Base-by-base conservation (phyloP, 1,140 invertebrate species). In the Drosophila pandora region DNA sequence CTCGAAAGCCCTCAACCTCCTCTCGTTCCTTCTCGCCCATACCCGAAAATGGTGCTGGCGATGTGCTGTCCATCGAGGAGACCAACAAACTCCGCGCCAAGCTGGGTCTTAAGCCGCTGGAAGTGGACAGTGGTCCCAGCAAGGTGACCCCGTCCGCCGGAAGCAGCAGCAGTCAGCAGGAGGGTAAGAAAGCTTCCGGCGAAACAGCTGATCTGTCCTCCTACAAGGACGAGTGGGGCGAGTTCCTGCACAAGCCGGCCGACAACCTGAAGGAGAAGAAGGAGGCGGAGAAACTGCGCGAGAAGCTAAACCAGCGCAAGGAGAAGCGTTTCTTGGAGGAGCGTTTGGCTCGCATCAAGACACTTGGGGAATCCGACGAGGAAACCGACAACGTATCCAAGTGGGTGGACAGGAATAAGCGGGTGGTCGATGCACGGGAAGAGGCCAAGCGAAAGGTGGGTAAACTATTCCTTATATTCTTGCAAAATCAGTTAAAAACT, bases 191-290 rank as follows among this genome's bases (percentile, higher is more conserved):
- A 21, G 65, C 70, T 13, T 62, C 57, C 10, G 58, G 61, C 8
- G 77, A 84, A 4, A 22, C 43, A 12, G 93, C 93, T 62, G 93
- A 94, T 76, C 91, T 93, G 0, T 92, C 93, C 50, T 92, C 93
- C 32, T 92, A 94, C n/a, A 96, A 96, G 78, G 96, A 96, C 91
- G 96, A 96, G 88, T 94, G 96, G 90, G 96, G 96, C 50, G 96
- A 98, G 90, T 98, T 98, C 93, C 95, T 98, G 77, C 98, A 99
- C 92, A 97, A 96, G 91, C 97, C 98, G 12, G 96, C 98, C 5
- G 93, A 94, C 76, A 99, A 98, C 92, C 92, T 97, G 32, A 93
- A 94, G 21, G 94, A 97, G 30, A 96, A 96, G 79, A 94, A 94
- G 39, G 93, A 95, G 74, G 94, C 94, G 0, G 96, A 99, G 78